Conservation (phyloP, 2,888 invertebrate species). For the Pristionchus maxplancki region DNA sequence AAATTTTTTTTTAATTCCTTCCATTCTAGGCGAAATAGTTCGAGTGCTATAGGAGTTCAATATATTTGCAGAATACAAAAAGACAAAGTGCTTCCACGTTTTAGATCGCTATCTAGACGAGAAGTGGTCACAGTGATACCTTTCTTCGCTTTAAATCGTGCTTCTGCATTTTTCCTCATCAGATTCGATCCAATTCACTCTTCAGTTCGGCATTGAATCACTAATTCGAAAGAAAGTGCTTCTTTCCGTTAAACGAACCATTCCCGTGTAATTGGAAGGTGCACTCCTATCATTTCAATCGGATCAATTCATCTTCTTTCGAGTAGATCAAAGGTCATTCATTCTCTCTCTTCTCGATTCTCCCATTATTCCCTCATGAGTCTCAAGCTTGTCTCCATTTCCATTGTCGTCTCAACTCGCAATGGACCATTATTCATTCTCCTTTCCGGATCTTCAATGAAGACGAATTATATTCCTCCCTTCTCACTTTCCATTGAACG, state of each 20-base stretch:
- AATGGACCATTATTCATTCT: not conserved
- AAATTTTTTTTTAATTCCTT: too few species aligned
- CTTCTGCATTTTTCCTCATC: not conserved
- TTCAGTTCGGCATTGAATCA: not conserved
- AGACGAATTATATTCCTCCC: not conserved
- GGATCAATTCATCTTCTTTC: not conserved
- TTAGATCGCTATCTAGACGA: too few species aligned
- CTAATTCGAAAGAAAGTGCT: constrained; percentile 3
- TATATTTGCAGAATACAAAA: too few species aligned
- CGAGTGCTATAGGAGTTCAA: too few species aligned
- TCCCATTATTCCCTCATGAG: not conserved
- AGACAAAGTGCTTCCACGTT: too few species aligned
- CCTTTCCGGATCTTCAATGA: constrained; percentile 13
- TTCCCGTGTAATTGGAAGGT: not conserved
- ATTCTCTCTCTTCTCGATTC: not conserved
- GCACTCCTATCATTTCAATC: not conserved
- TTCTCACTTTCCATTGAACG: not conserved
- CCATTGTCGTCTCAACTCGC: constrained; percentile 10
- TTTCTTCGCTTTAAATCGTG: not conserved
- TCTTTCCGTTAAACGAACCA: not conserved
- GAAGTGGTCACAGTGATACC: too few species aligned
- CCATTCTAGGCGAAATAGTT: too few species aligned
- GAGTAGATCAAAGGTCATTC: constrained; percentile 1
- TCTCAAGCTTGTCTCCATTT: not conserved
- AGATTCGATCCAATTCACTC: not conserved